phyloP scores from a whole-genome alignment of 2,113 vertebrate species.

The Oophaga pumilio region DNA sequence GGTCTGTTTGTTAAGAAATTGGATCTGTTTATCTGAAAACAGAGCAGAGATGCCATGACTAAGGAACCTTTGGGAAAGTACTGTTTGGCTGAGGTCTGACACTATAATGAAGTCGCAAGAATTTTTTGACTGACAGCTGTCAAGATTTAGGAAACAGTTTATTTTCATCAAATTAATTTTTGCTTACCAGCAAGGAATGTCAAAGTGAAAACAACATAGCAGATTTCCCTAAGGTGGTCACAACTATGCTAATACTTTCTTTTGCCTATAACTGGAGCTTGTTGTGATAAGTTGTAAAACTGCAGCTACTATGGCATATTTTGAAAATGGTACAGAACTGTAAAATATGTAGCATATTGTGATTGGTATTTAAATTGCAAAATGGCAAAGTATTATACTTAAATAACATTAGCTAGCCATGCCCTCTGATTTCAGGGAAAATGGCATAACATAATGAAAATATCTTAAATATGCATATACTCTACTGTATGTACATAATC shows the following conservation, averaged over 20 bases:
- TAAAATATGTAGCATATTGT: too few relatives aligned
- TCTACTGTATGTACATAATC: too few relatives aligned
- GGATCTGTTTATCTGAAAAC: slow-evolving; percentile 99
- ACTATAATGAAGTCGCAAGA: slow-evolving; percentile 71
- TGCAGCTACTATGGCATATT: not conserved
- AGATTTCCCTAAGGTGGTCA: not conserved
- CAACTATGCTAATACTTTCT: not conserved
- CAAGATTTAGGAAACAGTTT: slow-evolving; percentile 59
- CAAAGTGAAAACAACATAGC: not conserved
- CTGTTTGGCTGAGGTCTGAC: slow-evolving; percentile 76
- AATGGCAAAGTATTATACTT: too few relatives aligned
- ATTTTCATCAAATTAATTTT: slow-evolving; percentile 43
- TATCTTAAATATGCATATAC: too few relatives aligned
- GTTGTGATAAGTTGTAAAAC: not conserved
- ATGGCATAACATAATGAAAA: too few relatives aligned
- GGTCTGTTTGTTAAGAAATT: slow-evolving; percentile 97
- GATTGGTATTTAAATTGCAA: not conserved
- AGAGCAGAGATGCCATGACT: slow-evolving; percentile 80
- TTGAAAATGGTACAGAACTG: too few relatives aligned
- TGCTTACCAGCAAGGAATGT: not conserved
- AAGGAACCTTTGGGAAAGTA: slow-evolving; percentile 86
- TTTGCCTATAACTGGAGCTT: not conserved
- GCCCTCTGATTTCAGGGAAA: too few relatives aligned
- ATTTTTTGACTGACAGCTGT: slow-evolving; percentile 88
- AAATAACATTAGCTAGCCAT: too few relatives aligned